phyloP scores from a whole-genome alignment of 2,888 invertebrate species.

The Piscicola geometra region DNA sequence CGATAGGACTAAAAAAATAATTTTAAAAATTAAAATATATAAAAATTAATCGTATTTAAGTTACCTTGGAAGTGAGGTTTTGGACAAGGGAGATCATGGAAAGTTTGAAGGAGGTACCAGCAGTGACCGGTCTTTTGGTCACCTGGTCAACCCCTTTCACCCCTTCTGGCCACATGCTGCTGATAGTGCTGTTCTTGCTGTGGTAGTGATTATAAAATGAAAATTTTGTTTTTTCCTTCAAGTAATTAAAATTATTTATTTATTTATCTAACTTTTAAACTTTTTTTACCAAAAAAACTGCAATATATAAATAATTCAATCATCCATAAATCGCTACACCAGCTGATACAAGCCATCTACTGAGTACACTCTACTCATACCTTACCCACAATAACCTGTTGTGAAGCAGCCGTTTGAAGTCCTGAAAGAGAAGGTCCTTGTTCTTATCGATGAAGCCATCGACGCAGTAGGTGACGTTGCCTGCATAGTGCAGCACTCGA shows the following conservation, averaged over 20 bases:
- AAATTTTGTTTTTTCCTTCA: too few species aligned
- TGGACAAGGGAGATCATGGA: constrained; percentile 83
- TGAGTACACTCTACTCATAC: too few species aligned
- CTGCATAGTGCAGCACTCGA: constrained; percentile 81
- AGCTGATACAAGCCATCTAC: too few species aligned
- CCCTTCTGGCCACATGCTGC: constrained; percentile 94
- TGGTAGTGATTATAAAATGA: too few species aligned
- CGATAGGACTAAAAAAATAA: too few species aligned
- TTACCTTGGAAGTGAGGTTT: constrained; percentile 75
- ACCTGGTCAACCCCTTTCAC: constrained; percentile 78
- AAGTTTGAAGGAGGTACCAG: constrained; percentile 87
- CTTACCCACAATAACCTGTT: too few species aligned
- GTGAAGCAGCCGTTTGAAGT: constrained; percentile 85
- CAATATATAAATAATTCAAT: too few species aligned
- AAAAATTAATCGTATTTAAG: background rate
- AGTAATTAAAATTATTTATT: too few species aligned
- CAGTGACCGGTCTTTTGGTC: constrained; percentile 88
- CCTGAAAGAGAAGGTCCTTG: constrained; percentile 91
- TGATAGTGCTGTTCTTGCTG: constrained; percentile 72
- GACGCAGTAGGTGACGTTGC: constrained; percentile 88
- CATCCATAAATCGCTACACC: too few species aligned
- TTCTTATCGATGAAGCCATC: constrained; percentile 93
- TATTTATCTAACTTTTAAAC: too few species aligned
- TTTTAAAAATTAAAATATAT: background rate
- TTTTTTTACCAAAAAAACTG: too few species aligned